phyloP scores from a whole-genome alignment of 2,888 invertebrate genomes.

The Apamea anceps region DNA sequence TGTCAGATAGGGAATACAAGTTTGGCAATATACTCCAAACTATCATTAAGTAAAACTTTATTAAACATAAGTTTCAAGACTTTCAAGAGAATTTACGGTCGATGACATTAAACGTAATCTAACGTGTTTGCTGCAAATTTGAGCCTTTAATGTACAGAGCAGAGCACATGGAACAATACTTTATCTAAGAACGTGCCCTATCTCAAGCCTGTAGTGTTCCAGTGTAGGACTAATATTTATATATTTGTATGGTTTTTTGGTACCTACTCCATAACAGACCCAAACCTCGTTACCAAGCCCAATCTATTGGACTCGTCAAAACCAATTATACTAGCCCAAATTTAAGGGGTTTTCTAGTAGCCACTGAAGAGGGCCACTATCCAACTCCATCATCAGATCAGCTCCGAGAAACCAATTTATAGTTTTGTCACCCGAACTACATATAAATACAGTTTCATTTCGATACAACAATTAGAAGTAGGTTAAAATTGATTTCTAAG shows the following conservation, averaged over 20 bases:
- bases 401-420: not conserved
- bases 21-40: slow-evolving; percentile 45
- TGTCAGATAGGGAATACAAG: slow-evolving; percentile 52
- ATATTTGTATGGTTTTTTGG: too few species aligned
- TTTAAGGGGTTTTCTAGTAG: not conserved
- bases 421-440: not conserved
- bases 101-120: not conserved
- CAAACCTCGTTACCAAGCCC: not conserved
- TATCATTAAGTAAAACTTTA: slow-evolving; percentile 22
- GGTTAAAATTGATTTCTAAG: not conserved
- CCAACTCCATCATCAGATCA: not conserved
- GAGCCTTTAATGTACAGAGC: not conserved
- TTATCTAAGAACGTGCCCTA: not conserved
- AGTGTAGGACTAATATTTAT: not conserved
- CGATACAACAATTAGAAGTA: not conserved
- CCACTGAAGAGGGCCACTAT: not conserved
- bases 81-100: slow-evolving; percentile 22
- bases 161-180: not conserved
- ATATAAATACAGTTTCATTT: not conserved
- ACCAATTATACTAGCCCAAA: not conserved
- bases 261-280: not conserved
- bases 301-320: not conserved
- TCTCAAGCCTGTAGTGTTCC: not conserved
- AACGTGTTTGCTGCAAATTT: not conserved
- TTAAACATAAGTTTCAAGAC: slow-evolving; percentile 26